Base-by-base conservation (phyloP, 2,888 invertebrate species). In the Gryllus longicercus region DNA sequence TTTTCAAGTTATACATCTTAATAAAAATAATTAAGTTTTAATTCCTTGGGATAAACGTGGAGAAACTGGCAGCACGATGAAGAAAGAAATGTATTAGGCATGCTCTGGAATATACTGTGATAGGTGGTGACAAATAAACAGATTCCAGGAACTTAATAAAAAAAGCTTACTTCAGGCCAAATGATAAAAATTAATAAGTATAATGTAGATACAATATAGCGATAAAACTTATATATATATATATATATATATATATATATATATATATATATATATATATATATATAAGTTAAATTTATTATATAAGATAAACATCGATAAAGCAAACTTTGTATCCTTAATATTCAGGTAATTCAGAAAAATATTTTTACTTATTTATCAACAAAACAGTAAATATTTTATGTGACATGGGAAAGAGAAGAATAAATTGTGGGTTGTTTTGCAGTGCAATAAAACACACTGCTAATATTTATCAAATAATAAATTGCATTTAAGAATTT, bases 61-160 rank as follows among this genome's bases (percentile, higher is more conserved):
- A 78, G 78, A 18, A 38, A 16, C 14, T n/a, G 18, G 18, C 23
- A n/a, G 50, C 4, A 8, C 38, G 5, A 38, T 38, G 0, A 38
- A 8, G 38, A 38, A 0, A 38, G 1, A 38, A 5, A 25, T 25
- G 2, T 25, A 25, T 25, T 25, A 25, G 2, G 50, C 78, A 82
- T 79, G 14, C 77, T 81, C 63, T 74, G 74, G 82, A 51, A 77
- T 81, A 77, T 51, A 74, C 79, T 49, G 63, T 12, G 74, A 77
- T n/a, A 21, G 21, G 8, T 74, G 74, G 74, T 74, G 74, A 74
- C 74, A 74, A 74, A 74, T 18, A 3, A 74, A 11, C 74, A 74
- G 21, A 12, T 74, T 74, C 11, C 21, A 74, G 21, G 74, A 74
- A 74, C 5, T 74, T 74, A 74, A 11, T 74, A 79, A 81, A 14